A percentile compares a stretch with the other conserved stretches of the same genome.
Conservation (phyloP, 2,888 invertebrate species). For the Pterobdella sp. region DNA sequence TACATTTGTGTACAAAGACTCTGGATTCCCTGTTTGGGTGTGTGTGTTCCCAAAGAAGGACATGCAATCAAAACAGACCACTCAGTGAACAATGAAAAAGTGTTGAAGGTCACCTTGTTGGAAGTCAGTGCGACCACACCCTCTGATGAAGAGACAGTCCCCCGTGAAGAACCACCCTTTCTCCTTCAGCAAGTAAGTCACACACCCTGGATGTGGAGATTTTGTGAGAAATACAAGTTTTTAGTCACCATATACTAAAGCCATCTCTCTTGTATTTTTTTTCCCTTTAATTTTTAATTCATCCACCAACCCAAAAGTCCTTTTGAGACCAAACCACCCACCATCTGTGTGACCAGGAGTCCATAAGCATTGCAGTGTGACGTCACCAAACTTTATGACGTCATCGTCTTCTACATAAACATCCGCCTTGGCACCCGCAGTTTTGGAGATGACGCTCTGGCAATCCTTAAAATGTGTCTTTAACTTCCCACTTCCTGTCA, state of each 20-base stretch:
- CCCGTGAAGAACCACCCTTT: constrained; percentile 77
- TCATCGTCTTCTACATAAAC: constrained; percentile 67
- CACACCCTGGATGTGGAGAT: constrained; percentile 60
- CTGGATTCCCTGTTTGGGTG: constrained; percentile 56
- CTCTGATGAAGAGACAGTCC: constrained; percentile 83
- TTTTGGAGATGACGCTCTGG: constrained; percentile 72
- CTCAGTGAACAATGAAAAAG: too few relatives aligned
- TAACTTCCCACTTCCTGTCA: constrained; percentile 84
- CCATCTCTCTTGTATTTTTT: too few relatives aligned
- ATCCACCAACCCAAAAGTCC: too few relatives aligned
- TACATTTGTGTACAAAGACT: constrained; percentile 72
- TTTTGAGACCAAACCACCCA: too few relatives aligned
- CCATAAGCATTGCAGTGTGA: constrained; percentile 60
- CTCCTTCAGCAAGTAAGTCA: constrained; percentile 58
- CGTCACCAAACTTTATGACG: constrained; percentile 65
- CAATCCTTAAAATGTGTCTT: constrained; percentile 66
- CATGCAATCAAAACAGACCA: too few relatives aligned
- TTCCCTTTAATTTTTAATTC: too few relatives aligned
- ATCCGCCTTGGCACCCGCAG: constrained; percentile 80
- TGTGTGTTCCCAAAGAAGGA: too few relatives aligned
- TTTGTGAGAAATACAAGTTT: too few relatives aligned
- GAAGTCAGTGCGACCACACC: constrained; percentile 97
- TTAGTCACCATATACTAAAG: too few relatives aligned
- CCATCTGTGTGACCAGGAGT: constrained; percentile 90
- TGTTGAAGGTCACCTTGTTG: constrained; percentile 85